phyloP scores from a whole-genome alignment of 2,888 invertebrate genomes.

The Brenthis ino region DNA sequence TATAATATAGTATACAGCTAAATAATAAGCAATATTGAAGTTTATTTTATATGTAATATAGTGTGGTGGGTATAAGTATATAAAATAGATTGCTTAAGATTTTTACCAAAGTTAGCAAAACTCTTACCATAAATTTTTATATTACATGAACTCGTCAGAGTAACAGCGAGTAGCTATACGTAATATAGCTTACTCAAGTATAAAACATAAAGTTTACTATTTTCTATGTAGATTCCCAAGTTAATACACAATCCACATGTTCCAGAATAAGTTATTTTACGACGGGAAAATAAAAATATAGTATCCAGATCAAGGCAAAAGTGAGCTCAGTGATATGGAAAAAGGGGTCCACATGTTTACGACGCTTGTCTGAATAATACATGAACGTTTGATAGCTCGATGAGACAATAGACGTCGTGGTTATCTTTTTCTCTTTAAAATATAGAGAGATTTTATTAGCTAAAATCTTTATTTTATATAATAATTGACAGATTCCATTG shows the following conservation, averaged over 20 bases:
- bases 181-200: too few species aligned
- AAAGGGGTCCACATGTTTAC: slow-evolving; percentile 32
- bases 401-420: slow-evolving; percentile 12
- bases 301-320: slow-evolving; percentile 28
- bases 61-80: too few species aligned
- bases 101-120: too few species aligned
- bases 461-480: too few species aligned
- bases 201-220: slow-evolving; percentile 4
- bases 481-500: too few species aligned
- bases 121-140: too few species aligned
- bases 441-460: not conserved
- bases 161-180: too few species aligned
- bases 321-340: slow-evolving; percentile 16
- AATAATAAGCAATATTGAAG: too few species aligned
- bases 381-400: slow-evolving; percentile 23
- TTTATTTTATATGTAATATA: too few species aligned
- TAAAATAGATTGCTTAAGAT: too few species aligned
- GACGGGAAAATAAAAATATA: slow-evolving; percentile 34
- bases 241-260: slow-evolving; percentile 33
- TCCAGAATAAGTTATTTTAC: slow-evolving; percentile 33
- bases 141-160: too few species aligned
- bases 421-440: not conserved
- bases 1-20: too few species aligned
- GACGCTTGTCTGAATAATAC: slow-evolving; percentile 31
- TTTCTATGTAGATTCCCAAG: not conserved